Conservation (phyloP, 2,888 invertebrate species). For the Thalpophila matura region DNA sequence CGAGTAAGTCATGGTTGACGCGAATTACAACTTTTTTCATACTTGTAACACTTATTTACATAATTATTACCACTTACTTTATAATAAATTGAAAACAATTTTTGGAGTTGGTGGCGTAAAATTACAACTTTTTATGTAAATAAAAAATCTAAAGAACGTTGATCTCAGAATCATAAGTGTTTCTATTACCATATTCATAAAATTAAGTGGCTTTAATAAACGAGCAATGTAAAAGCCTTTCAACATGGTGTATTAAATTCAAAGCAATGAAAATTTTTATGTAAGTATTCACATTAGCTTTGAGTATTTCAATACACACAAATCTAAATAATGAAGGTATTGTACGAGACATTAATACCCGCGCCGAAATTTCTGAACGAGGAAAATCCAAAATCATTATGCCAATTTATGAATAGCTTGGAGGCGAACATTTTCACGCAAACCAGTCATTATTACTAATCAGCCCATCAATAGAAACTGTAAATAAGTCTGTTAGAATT, state of each 20-base stretch:
- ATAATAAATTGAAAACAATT: conserved; percentile 2
- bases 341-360: too few relatives aligned
- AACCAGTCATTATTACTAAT: conserved; percentile 46
- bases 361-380: conserved; percentile 1
- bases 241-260: not conserved
- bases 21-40: conserved; percentile 22
- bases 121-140: not conserved
- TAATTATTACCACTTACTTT: not conserved
- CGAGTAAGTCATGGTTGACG: conserved; percentile 50
- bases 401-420: conserved; percentile 8
- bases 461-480: conserved; percentile 26
- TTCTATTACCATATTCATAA: conserved; percentile 21
- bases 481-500: conserved; percentile 33
- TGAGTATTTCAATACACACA: too few relatives aligned
- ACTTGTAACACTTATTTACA: conserved; percentile 30
- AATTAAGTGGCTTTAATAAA: not conserved
- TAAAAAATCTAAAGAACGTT: conserved; percentile 9
- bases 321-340: too few relatives aligned
- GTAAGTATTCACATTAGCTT: not conserved
- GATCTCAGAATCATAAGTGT: conserved; percentile 27
- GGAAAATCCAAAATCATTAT: not conserved
- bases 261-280: not conserved
- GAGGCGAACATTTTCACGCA: conserved; percentile 46
- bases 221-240: not conserved
- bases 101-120: not conserved